These are phyloP conservation scores for Hyles lineata DNA, from an alignment of 2,888 invertebrate genomes.

Conservation along the genomic window DNA sequence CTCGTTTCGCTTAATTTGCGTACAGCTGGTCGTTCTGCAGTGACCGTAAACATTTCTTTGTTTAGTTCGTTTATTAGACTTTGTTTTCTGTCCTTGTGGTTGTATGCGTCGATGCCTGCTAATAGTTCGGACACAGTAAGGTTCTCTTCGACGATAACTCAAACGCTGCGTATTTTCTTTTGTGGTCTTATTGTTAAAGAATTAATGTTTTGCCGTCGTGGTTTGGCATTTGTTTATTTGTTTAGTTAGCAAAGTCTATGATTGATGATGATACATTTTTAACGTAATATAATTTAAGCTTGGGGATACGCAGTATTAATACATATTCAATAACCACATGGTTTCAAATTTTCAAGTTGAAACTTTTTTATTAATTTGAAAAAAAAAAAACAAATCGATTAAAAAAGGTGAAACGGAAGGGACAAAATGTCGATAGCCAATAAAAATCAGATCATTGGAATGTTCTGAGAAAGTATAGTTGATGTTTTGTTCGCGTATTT, in stretches of 20 bases:
- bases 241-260: background rate
- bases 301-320: background rate
- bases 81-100: slow-evolving; percentile 6
- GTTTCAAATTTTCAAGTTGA: no score
- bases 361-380: no score
- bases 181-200: slow-evolving; percentile 11
- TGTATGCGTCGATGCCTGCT: background rate
- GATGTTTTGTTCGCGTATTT: slow-evolving; percentile 9
- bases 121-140: background rate
- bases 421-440: background rate
- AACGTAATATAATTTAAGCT: background rate
- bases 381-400: no score
- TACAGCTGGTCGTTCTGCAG: background rate
- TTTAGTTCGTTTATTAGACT: slow-evolving; percentile 2
- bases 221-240: background rate
- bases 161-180: background rate
- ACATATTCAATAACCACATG: background rate
- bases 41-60: background rate
- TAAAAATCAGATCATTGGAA: background rate
- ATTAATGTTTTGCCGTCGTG: background rate
- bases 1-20: slow-evolving; percentile 6
- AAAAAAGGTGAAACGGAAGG: background rate
- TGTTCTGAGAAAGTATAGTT: background rate
- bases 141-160: background rate
- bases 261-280: background rate